A percentile compares a stretch with the other conserved stretches of the same genome.
These are phyloP conservation scores for Mylabris sibirica DNA, from an alignment of 2,888 invertebrate genomes.

Conservation along the genomic window DNA sequence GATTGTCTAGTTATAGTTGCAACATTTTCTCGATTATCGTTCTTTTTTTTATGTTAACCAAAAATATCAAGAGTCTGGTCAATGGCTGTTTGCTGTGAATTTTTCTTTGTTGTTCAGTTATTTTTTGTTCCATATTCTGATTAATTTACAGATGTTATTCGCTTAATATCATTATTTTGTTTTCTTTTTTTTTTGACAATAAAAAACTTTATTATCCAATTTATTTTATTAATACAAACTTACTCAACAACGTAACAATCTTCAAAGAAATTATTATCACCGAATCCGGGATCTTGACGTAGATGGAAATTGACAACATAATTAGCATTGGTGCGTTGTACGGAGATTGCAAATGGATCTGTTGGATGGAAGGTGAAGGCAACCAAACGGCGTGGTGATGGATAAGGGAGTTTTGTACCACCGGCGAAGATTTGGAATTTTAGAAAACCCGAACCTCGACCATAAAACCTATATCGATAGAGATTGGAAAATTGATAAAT, in stretches of 20 bases:
- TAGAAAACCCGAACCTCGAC: conserved; percentile 77
- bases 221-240: conserved; percentile 16
- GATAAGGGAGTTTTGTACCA: conserved; percentile 70
- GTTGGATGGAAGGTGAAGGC: conserved; percentile 97
- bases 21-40: background rate
- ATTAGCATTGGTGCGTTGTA: conserved; percentile 90
- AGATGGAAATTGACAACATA: conserved; percentile 96
- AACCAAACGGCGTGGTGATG: conserved; percentile 79
- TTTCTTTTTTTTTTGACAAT: background rate
- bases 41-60: background rate
- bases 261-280: conserved; percentile 23
- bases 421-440: conserved; percentile 79
- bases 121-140: background rate
- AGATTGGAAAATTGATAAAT: too few relatives aligned
- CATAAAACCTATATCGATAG: conserved; percentile 75
- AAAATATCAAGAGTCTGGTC: background rate
- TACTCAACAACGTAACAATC: conserved; percentile 28
- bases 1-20: background rate
- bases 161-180: too few relatives aligned
- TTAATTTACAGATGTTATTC: background rate
- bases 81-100: background rate
- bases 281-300: conserved; percentile 59
- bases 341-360: conserved; percentile 95
- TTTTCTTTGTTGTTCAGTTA: background rate
- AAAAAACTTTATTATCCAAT: background rate